Percentiles rank a stretch among this genome's conserved stretches.
phyloP scores from a whole-genome alignment of 2,888 invertebrate genomes.

The Andrena fulva region DNA sequence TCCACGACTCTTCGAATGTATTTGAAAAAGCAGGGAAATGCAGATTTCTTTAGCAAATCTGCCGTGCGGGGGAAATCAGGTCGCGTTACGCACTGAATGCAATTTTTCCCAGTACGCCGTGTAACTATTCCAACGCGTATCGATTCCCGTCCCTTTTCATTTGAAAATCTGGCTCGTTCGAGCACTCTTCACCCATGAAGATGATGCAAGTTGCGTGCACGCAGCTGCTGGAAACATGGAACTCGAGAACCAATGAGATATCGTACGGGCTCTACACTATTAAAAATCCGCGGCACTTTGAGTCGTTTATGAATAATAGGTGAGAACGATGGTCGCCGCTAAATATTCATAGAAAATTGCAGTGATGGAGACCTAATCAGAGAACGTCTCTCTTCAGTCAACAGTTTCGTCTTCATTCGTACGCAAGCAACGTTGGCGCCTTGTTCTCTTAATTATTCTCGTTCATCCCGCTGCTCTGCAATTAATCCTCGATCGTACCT shows the following conservation, averaged over 20 bases:
- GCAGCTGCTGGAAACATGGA: conserved; percentile 15
- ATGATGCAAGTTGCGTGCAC: conserved; percentile 47
- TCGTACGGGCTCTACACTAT: background rate
- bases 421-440: conserved; percentile 16
- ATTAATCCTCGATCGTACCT: conserved; percentile 23
- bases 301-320: background rate
- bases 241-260: conserved; percentile 14
- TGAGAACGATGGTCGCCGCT: no score
- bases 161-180: conserved; percentile 49
- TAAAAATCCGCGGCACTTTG: background rate
- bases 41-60: conserved; percentile 33
- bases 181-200: conserved; percentile 45
- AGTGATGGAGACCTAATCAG: conserved; percentile 11
- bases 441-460: conserved; percentile 21
- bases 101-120: conserved; percentile 47
- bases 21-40: conserved; percentile 14
- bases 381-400: background rate
- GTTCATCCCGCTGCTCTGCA: conserved; percentile 14
- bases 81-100: conserved; percentile 55
- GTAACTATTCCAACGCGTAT: conserved; percentile 46
- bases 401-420: conserved; percentile 17
- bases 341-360: background rate
- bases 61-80: conserved; percentile 46
- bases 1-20: background rate
- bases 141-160: conserved; percentile 58